Base-by-base conservation (phyloP, 2,797 vertebrate species). In the Toxotes lorentzi region DNA sequence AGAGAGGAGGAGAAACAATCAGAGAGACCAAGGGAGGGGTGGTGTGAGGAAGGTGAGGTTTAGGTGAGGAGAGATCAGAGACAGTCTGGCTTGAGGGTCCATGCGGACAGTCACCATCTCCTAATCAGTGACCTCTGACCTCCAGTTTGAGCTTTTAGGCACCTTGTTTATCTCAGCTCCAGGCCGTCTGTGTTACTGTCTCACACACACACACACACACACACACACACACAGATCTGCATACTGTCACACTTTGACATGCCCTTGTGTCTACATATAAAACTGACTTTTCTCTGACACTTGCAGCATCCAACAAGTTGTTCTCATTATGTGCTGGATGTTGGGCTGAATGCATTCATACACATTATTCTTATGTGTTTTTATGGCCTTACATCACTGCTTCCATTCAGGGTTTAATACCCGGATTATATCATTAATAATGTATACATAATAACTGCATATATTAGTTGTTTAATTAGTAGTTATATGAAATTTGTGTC, bases 51-150 rank as follows among this genome's bases (percentile, higher is more conserved):
- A 70, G 75, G 79, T 80, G 54, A 68, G 73, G 43, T 77, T 81
- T 56, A 62, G 77, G 70, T 76, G 83, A 85, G 62, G 45, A 59
- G 32, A 74, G 80, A 83, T 87, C 82, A 85, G 45, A 85, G 40
- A 70, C 41, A 16, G 69, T 66, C 69, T 43, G 64, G 58, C 66
- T 32, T 34, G 16, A 71, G 14, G 50, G 3, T 43, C 70, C 73
- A 70, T 51, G 7, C 24, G 69, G 60, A 86, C 81, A 70, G 59
- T 32, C 53, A 38, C 64, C 53, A 16, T 47, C 41, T 76, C 79
- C 40, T 75, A 27, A 66, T 77, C 78, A n/a, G 43, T 58, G 71
- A 76, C 78, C 82, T 85, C 59, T 75, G 77, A 87, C 82, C 73
- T 81, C 47, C 43, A 51, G 23, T 35, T 10, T 13, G 56, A 74